Evolutionary conservation across 1,140 invertebrate genomes (phyloP).

Genomic region (Goniozus legneri): DNA sequence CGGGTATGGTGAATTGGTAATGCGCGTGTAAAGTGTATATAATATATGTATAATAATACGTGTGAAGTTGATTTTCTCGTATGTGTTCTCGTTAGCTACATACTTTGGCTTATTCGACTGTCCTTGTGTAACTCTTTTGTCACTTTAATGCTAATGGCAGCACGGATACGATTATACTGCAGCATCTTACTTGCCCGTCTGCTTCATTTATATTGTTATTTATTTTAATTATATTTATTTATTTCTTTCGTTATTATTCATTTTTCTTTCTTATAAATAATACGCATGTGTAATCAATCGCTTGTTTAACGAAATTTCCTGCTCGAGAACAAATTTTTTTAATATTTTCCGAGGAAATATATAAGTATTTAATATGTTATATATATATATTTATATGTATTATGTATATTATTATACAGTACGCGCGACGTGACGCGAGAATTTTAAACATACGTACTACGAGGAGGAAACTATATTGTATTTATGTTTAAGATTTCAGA

Average conservation of each 20-base stretch:
- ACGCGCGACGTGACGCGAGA: slow-evolving; percentile 19
- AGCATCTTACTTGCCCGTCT: slow-evolving; percentile 20
- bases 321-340: neutral
- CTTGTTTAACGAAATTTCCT: slow-evolving; percentile 2
- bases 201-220: too few species aligned
- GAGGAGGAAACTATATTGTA: slow-evolving; percentile 22
- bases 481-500: too few species aligned
- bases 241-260: too few species aligned
- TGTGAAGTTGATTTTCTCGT: neutral
- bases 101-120: slow-evolving; percentile 23
- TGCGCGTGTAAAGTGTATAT: neutral
- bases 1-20: slow-evolving; percentile 5
- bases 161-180: slow-evolving; percentile 37
- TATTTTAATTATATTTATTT: too few species aligned
- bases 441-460: slow-evolving; percentile 22
- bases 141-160: slow-evolving; percentile 40
- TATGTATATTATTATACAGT: slow-evolving; percentile 27
- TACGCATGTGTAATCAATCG: slow-evolving; percentile 15
- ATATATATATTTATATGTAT: neutral
- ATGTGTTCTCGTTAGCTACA: slow-evolving; percentile 26
- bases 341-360: too few species aligned
- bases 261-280: slow-evolving; percentile 12
- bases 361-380: neutral
- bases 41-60: neutral
- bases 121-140: neutral